Evolutionary conservation across 2,888 invertebrate species (phyloP).

Genomic region (Drosophila macrothrix): DNA sequence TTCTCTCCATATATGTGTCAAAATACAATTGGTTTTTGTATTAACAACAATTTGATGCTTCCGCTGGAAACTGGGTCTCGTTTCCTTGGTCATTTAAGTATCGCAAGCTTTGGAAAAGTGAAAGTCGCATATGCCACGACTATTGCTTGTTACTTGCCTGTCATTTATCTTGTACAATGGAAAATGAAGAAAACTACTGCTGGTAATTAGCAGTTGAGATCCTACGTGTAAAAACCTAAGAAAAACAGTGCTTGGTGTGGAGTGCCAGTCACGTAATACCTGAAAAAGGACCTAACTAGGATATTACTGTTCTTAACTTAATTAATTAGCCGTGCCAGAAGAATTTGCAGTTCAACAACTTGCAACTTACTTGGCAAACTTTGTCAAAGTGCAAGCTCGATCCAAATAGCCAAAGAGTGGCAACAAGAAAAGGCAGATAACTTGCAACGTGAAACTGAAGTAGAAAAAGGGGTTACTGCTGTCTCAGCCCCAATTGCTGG

Average conservation of each 20-base stretch:
- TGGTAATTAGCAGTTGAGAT: constrained; percentile 3
- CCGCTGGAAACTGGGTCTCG: not conserved
- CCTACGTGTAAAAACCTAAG: not conserved
- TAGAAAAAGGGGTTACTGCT: constrained; percentile 17
- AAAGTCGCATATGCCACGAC: not conserved
- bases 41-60: not conserved
- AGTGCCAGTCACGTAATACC: constrained; percentile 17
- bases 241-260: constrained; percentile 2
- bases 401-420: constrained; percentile 5
- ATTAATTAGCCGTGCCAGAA: constrained; percentile 51
- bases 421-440: constrained; percentile 18
- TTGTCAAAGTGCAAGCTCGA: constrained; percentile 42
- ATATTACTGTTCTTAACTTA: constrained; percentile 56
- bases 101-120: not conserved
- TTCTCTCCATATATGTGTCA: not conserved
- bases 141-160: not conserved
- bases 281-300: constrained; percentile 36
- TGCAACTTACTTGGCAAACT: constrained; percentile 46
- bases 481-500: constrained; percentile 25
- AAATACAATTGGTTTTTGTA: not conserved
- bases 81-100: not conserved
- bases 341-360: constrained; percentile 54
- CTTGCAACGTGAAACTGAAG: constrained; percentile 15
- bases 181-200: not conserved
- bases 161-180: constrained; percentile 1